phyloP scores from a whole-genome alignment of 2,888 invertebrate genomes.

The Aspidapion aeneum region DNA sequence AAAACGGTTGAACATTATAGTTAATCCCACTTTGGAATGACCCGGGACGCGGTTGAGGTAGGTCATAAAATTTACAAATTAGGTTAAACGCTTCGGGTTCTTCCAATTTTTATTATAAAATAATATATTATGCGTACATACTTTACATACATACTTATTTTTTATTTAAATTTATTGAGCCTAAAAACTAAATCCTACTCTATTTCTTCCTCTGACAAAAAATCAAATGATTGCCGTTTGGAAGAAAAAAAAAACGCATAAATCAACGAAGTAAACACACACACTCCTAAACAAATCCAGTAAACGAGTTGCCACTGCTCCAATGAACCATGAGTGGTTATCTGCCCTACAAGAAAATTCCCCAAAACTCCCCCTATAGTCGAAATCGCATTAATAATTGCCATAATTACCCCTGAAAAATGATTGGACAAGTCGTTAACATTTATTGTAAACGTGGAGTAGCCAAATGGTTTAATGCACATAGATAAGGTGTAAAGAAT shows the following conservation, averaged over 20 bases:
- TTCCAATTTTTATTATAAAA: too few species aligned
- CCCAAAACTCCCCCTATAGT: slow-evolving; percentile 58
- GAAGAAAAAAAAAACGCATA: slow-evolving; percentile 54
- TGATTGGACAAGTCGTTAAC: slow-evolving; percentile 59
- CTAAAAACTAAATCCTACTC: neutral
- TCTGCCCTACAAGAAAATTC: slow-evolving; percentile 54
- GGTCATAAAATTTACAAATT: too few species aligned
- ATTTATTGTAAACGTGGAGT: slow-evolving; percentile 61
- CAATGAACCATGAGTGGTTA: slow-evolving; percentile 52
- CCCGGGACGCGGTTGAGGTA: too few species aligned
- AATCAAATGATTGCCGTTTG: slow-evolving; percentile 28
- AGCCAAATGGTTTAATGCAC: slow-evolving; percentile 64
- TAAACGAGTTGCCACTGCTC: slow-evolving; percentile 73
- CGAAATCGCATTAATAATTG: slow-evolving; percentile 57
- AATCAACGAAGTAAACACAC: slow-evolving; percentile 61
- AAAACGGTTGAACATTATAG: too few species aligned
- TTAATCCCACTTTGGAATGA: too few species aligned
- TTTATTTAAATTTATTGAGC: too few species aligned
- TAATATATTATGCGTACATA: too few species aligned
- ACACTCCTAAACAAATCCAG: slow-evolving; percentile 68
- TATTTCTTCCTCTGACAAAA: slow-evolving; percentile 6
- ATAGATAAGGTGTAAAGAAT: slow-evolving; percentile 55
- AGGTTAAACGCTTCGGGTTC: too few species aligned
- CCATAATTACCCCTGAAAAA: slow-evolving; percentile 59
- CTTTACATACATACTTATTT: too few species aligned